Base-by-base conservation (phyloP, 2,797 vertebrate species). In the Xenops minutus region DNA sequence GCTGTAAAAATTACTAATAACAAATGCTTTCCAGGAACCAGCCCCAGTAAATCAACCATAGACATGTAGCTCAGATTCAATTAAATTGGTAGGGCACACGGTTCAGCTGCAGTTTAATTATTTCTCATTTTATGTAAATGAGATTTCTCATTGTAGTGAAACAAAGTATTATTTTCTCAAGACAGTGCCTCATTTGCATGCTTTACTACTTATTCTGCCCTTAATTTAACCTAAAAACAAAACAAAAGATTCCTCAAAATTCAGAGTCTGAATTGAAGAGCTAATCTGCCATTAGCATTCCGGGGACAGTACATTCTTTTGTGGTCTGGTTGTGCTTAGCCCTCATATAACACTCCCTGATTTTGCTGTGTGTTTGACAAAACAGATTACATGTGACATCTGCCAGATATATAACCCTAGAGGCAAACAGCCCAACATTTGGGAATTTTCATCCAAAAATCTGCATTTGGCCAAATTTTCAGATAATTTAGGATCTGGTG, bases 71-170 rank as follows among this genome's bases (percentile, higher is more conserved):
- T 78, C 29, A 88, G 92, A 94, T 96, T 77, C 85, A 96, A 73
- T 97, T 97, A 96, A 93, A 89, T 17, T 78, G 71, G 83, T 82
- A 92, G 63, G 68, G 59, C 67, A 89, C 30, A 64, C 14, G 74
- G 93, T 96, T 97, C 90, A 97, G 73, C 80, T 89, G 54, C 72
- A 79, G 73, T 91, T 92, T 85, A 96, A 96, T 96, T 94, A 85
- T 90, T 96, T 85, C 46, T 95, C 37, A 34, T 95, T 95, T 96
- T 92, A 95, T 94, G 84, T 79, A 94, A 96, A 95, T 95, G 43
- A 94, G 41, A 88, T 81, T 93, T 97, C 76, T 80, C 82, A 69
- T 82, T 39, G 20, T 49, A 81, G 41, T 85, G 58, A 95, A 94
- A 95, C 55, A 92, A 92, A 73, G 83, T 12, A 89, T 73, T 83